Evolutionary conservation across 2,797 vertebrate species (phyloP), one percentile per base, ranked within the genome.

Genomic region (Myotis daubentonii): DNA sequence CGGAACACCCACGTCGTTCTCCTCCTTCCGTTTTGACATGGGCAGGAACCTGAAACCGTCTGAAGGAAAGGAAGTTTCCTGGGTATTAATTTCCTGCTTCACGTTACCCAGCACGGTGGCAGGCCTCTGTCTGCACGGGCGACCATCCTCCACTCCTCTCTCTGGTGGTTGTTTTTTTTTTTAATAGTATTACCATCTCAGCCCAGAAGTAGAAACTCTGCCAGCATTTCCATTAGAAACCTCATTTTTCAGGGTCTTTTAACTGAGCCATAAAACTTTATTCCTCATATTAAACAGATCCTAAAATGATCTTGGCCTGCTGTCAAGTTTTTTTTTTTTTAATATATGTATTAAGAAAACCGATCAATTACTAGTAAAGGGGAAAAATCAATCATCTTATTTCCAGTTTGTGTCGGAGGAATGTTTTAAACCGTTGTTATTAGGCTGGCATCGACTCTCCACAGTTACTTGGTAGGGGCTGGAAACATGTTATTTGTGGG

Each of bases 221-320:
- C 94, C 86, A 83, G 70, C 80, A 92, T 96, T 97, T 95, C 79
- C 93, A 91, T 97, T 97, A 97, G 75, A 86, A 96, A 94, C 71
- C 79, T 84, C 78, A 75, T 60, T 49, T 96, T 91, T 96, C 66
- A 60, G 91, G 15, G 22, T 71, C 75, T 90, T 95, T 68, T 94
- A 96, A 71, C 80, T 94, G 88, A 92, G 25, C 83, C 95, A 51
- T 85, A 51, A 97, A 96, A 85, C 65, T 97, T 97, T 95, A 97
- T 51, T 97, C 95, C 70, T 89, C 79, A 44, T 17, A 2, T 97
- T 90, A 98, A 96, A 97, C 92, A 96, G 84, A 93, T 97, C 80
- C 95, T 96, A 93, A 95, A 97, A 95, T 94, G 79, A 82, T 88
- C 25, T 94, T 91, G 94, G 92, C 90, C 86, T 76, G 16, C 72